Evolutionary conservation across 30 jellyfish, hydroid and myxozoan genomes (phyloP).

Genomic region (Rhopilema esculentum): DNA sequence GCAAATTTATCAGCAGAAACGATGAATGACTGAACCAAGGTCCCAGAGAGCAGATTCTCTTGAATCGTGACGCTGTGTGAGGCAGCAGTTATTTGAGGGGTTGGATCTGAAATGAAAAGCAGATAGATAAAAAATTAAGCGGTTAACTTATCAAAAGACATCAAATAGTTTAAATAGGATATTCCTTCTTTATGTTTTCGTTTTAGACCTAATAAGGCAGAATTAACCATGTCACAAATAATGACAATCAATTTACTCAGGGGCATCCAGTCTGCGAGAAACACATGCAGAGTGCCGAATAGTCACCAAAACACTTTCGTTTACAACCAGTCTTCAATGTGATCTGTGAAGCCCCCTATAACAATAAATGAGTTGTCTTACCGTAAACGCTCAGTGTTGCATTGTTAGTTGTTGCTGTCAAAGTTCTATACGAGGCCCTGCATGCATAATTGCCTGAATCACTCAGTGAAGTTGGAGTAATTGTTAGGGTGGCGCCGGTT

Average conservation of each 20-base stretch:
- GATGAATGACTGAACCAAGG: conserved; percentile 31
- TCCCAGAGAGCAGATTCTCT: conserved; percentile 50
- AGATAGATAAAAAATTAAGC: background rate
- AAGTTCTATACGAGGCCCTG: conserved; percentile 53
- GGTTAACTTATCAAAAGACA: background rate
- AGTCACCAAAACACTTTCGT: too few relatives aligned
- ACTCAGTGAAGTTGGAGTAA: conserved; percentile 32
- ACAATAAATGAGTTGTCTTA: conserved; percentile 22
- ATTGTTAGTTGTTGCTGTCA: conserved; percentile 74
- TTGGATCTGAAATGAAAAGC: conserved; percentile 84
- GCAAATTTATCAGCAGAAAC: conserved; percentile 79
- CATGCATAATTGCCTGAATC: conserved; percentile 77
- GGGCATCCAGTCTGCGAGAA: too few relatives aligned
- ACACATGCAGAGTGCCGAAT: too few relatives aligned
- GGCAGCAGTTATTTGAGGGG: conserved; percentile 63
- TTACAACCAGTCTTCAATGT: too few relatives aligned
- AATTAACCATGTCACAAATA: too few relatives aligned
- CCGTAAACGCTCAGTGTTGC: conserved; percentile 90
- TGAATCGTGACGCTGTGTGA: conserved; percentile 39
- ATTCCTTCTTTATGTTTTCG: too few relatives aligned
- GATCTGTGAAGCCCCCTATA: too few relatives aligned
- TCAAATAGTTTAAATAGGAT: too few relatives aligned
- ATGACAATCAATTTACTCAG: too few relatives aligned
- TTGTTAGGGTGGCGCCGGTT: conserved; percentile 40
- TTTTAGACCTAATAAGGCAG: too few relatives aligned